Conservation (phyloP, 2,113 vertebrate genomes). For the Tragelaphus imberbis region DNA sequence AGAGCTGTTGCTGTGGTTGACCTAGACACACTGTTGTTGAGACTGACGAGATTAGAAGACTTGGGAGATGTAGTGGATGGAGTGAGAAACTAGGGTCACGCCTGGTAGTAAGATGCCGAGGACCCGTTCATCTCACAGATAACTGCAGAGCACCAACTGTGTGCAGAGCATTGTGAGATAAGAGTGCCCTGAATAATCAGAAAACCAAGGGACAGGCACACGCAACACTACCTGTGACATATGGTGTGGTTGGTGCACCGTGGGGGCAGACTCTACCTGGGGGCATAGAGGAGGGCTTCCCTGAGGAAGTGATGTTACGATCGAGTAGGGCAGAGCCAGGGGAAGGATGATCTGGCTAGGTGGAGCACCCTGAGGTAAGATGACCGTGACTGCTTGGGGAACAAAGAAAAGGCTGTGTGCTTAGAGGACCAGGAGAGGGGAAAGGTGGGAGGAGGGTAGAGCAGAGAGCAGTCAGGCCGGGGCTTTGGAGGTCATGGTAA, state of each 20-base stretch:
- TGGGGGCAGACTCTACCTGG: background rate
- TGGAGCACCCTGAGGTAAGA: background rate
- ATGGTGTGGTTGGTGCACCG: fast-evolving
- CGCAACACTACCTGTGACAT: fast-evolving
- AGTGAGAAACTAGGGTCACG: background rate
- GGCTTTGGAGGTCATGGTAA: background rate
- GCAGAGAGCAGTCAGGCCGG: background rate
- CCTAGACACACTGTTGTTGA: background rate
- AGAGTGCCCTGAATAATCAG: background rate
- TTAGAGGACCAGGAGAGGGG: background rate
- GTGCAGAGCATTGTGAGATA: background rate
- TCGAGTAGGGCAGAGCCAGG: no score
- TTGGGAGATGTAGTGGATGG: background rate
- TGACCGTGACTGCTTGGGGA: background rate
- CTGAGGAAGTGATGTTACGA: background rate
- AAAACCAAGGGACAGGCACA: background rate
- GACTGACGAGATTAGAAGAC: background rate
- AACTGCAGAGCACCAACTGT: fast-evolving
- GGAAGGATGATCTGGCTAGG: background rate
- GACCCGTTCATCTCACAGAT: background rate
- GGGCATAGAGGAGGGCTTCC: background rate
- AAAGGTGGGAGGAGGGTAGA: background rate
- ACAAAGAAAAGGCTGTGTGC: background rate
- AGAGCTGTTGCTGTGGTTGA: background rate
- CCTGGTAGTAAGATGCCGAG: background rate